Evolutionary conservation across 1,140 invertebrate species (phyloP), one percentile per base, ranked within the genome.

Genomic region (Zophobas atratus): DNA sequence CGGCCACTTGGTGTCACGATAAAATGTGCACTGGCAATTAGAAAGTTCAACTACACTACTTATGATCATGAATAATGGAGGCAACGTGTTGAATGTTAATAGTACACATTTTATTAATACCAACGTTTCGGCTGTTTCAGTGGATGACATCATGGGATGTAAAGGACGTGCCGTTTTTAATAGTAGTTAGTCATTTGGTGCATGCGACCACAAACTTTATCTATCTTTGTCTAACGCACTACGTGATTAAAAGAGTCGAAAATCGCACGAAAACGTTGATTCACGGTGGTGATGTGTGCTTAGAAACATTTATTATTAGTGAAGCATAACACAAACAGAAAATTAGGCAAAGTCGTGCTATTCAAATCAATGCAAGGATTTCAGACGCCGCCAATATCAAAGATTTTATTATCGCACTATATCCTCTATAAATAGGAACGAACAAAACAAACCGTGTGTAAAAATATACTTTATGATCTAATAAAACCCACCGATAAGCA

Each of bases 141-240:
- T n/a, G 35, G 46, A 77, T 81, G 80, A 81, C 75, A 75, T 81
- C 80, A 81, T 81, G 79, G 80, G 80, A 81, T 80, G 80, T 80
- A 77, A 33, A 70, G 78, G 57, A 81, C 80, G 80, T 81, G 80
- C 70, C 57, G 57, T 74, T 78, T 75, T 77, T 81, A 80, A 78
- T 80, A 79, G 67, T 49, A 73, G 35, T 73, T 73, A 73, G 48
- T 73, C 71, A 73, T 49, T 70, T 53, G 60, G 60, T 67, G 43
- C 60, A 67, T 67, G 60, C 60, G 60, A 41, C 39, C 20, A 67
- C 57, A 8, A 8, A 6, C n/a, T 6, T 67, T 67, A 43, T 41
- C 60, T 20, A 43, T 67, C 60, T 67, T 67, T 67, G n/a, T 67
- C 43, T 34, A 20, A 41, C 60, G 39, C 60, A 67, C 39, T 48